A percentile compares a stretch with the other conserved stretches of the same genome.
phyloP scores from a whole-genome alignment of 2,113 vertebrate genomes.

The Corythaeola cristata region DNA sequence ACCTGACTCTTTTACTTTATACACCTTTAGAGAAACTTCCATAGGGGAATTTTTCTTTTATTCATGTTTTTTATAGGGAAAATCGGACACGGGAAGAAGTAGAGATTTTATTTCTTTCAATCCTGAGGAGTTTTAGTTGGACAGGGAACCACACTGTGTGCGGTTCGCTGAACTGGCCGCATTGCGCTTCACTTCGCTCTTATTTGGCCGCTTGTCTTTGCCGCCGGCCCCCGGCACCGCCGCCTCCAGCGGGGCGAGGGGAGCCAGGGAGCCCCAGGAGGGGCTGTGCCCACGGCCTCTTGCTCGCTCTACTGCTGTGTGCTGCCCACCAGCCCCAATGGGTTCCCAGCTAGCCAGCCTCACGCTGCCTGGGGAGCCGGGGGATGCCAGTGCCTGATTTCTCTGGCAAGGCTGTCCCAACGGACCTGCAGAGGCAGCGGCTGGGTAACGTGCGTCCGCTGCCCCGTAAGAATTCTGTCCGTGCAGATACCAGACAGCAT shows the following conservation, averaged over 20 bases:
- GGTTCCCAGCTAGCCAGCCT: background rate
- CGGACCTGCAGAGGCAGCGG: background rate
- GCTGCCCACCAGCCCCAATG: fast-evolving
- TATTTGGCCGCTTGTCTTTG: background rate
- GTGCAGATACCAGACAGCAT: background rate
- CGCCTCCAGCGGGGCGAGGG: fast-evolving
- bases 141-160: too few species aligned
- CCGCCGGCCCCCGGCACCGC: background rate
- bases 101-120: background rate
- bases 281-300: fast-evolving
- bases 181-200: background rate
- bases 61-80: background rate
- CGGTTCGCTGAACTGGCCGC: fast-evolving
- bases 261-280: too few species aligned
- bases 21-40: background rate
- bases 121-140: background rate
- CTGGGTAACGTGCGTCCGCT: background rate
- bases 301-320: fast-evolving
- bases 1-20: background rate
- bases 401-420: background rate
- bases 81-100: background rate
- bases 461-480: background rate
- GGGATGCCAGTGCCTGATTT: too few species aligned
- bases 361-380: fast-evolving
- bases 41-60: background rate